Evolutionary conservation across 1,140 invertebrate genomes (phyloP).

Genomic region (Eulimnadia texana): DNA sequence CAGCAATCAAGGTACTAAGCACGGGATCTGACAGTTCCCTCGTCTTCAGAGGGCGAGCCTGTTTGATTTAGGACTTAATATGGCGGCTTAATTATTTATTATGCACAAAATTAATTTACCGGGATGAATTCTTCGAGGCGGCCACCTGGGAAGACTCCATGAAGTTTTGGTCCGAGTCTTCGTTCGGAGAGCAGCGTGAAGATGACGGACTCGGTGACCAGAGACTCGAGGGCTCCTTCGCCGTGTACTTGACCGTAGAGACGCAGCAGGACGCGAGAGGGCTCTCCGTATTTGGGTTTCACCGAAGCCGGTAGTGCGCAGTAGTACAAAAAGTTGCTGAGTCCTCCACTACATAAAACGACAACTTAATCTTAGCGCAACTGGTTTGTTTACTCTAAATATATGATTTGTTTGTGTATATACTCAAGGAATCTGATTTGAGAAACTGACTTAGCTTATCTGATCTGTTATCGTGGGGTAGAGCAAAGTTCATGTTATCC

Average conservation of each 20-base stretch:
- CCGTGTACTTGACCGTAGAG: slow-evolving; percentile 60
- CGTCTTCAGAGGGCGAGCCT: slow-evolving; percentile 67
- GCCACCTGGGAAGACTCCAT: slow-evolving; percentile 89
- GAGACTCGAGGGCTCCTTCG: slow-evolving; percentile 61
- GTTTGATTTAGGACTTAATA: no score
- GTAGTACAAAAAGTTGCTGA: slow-evolving; percentile 41
- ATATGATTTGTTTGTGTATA: background rate
- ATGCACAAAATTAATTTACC: slow-evolving; percentile 33
- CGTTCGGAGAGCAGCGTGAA: slow-evolving; percentile 87
- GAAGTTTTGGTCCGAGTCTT: slow-evolving; percentile 78
- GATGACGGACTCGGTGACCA: slow-evolving; percentile 88
- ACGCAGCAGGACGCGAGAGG: slow-evolving; percentile 57
- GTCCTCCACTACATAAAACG: slow-evolving; percentile 50
- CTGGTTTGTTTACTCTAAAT: no score
- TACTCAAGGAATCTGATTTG: no score
- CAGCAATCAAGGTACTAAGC: slow-evolving; percentile 65
- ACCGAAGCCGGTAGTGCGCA: slow-evolving; percentile 34
- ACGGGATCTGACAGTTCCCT: slow-evolving; percentile 58
- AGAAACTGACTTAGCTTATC: no score
- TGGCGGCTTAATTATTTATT: background rate
- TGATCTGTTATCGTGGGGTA: no score
- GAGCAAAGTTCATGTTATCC: no score
- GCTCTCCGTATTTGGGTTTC: slow-evolving; percentile 32
- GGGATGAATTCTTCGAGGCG: slow-evolving; percentile 93
- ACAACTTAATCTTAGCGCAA: no score